phyloP scores from a whole-genome alignment of 2,113 vertebrate genomes.

The Notechis scutatus region DNA sequence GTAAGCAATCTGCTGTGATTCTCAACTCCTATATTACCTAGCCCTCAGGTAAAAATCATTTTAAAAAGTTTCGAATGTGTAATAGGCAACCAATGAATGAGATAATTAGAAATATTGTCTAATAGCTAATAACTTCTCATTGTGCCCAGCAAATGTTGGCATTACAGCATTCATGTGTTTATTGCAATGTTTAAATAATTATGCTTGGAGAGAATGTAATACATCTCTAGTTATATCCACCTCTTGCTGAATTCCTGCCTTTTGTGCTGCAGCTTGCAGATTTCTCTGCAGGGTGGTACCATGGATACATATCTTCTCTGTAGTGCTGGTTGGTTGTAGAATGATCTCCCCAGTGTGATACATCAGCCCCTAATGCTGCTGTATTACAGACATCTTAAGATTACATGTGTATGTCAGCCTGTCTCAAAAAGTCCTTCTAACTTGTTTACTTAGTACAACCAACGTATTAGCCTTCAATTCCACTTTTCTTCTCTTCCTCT shows the following conservation, averaged over 20 bases:
- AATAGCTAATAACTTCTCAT: not conserved
- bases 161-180: not conserved
- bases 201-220: not conserved
- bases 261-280: not conserved
- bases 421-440: not conserved
- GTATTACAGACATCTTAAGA: not conserved
- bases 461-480: not conserved
- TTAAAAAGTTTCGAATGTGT: not conserved
- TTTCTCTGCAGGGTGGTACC: not conserved
- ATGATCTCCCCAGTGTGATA: not conserved
- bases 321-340: not conserved
- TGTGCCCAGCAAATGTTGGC: not conserved
- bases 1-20: not conserved
- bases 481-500: not conserved
- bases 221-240: not conserved
- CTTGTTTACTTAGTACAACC: not conserved
- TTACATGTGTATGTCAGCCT: not conserved
- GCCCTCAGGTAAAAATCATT: not conserved
- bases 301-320: not conserved
- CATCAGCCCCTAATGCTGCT: not conserved
- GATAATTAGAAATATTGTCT: not conserved
- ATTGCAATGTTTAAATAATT: not conserved
- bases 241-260: not conserved
- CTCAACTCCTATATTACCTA: not conserved
- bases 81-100: not conserved